These are phyloP conservation scores for Venturia canescens DNA, from an alignment of 1,140 invertebrate genomes.

Conservation along the genomic window DNA sequence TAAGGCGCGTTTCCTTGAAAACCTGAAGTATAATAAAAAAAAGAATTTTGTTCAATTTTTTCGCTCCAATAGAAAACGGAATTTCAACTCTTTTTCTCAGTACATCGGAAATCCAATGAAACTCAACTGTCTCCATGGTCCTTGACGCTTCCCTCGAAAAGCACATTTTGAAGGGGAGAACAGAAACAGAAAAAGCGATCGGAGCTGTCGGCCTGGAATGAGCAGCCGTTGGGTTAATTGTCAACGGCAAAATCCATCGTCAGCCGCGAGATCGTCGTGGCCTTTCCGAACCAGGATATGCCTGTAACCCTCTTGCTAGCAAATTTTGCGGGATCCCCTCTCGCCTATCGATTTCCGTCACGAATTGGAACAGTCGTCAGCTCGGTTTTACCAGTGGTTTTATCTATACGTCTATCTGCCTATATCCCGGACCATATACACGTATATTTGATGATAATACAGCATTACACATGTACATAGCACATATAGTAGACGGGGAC, in stretches of 20 bases:
- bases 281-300: slow-evolving; percentile 14
- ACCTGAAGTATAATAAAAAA: too few relatives aligned
- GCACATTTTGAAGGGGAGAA: too few relatives aligned
- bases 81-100: too few relatives aligned
- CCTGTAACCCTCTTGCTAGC: slow-evolving; percentile 47
- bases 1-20: too few relatives aligned
- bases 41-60: too few relatives aligned
- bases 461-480: neutral
- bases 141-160: neutral
- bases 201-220: neutral
- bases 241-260: slow-evolving; percentile 13
- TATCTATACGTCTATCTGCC: neutral
- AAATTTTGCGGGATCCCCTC: slow-evolving; percentile 55
- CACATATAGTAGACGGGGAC: neutral
- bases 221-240: neutral
- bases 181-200: too few relatives aligned
- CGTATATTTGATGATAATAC: neutral
- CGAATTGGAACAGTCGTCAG: slow-evolving; percentile 61
- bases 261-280: neutral
- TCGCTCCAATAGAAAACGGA: too few relatives aligned
- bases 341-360: slow-evolving; percentile 56
- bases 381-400: slow-evolving; percentile 8
- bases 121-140: too few relatives aligned
- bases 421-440: neutral
- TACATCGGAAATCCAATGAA: too few relatives aligned